Evolutionary conservation across 2,113 vertebrate genomes (phyloP).

Genomic region (Ceratotherium simum): DNA sequence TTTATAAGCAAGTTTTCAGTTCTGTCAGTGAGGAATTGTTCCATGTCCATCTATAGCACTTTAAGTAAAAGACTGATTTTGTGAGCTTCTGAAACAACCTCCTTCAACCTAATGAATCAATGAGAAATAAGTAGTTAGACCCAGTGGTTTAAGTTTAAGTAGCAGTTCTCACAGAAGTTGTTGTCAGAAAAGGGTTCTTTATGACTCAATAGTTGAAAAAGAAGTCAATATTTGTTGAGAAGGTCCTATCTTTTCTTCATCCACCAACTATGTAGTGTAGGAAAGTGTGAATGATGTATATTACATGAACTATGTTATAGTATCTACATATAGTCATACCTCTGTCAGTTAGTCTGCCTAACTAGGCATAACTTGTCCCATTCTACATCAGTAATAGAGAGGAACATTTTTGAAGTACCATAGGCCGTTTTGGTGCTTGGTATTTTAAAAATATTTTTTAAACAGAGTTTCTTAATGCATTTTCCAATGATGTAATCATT

Average conservation of each 20-base stretch:
- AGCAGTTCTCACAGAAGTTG: background rate
- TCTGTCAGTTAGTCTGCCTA: background rate
- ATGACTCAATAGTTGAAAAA: slow-evolving; percentile 22
- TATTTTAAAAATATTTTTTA: background rate
- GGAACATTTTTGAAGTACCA: background rate
- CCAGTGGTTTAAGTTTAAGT: background rate
- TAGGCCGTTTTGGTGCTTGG: background rate
- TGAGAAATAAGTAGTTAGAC: background rate
- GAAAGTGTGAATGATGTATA: background rate
- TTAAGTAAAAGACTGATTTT: slow-evolving; percentile 3
- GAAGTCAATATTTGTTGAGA: background rate
- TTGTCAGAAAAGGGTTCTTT: background rate
- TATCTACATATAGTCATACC: background rate
- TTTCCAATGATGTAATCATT: background rate
- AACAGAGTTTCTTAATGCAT: background rate
- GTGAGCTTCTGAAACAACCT: background rate
- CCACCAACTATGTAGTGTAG: background rate
- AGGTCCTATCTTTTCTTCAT: background rate
- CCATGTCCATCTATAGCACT: background rate
- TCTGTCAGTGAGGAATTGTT: background rate
- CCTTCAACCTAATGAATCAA: slow-evolving; percentile 26
- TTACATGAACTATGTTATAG: background rate
- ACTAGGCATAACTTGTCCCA: background rate
- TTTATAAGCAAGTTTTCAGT: slow-evolving; percentile 37
- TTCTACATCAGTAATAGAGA: background rate